A percentile compares a stretch with the other conserved stretches of the same genome.
Evolutionary conservation across 1,140 invertebrate species (phyloP).

Genomic region (Aphidius gifuensis): DNA sequence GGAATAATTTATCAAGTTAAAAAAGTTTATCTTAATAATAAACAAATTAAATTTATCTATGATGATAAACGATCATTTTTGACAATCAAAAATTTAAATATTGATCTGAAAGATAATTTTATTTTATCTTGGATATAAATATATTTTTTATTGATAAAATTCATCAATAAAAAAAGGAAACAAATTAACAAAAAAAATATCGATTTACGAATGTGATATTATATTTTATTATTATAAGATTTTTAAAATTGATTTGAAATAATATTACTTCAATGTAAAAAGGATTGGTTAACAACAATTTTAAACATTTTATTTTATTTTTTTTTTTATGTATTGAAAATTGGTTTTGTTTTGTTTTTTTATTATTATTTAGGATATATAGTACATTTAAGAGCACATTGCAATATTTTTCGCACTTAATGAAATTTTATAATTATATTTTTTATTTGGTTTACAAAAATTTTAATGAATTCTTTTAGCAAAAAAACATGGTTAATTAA

Average conservation of each 20-base stretch:
- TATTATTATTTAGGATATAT: no score
- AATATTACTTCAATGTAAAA: no score
- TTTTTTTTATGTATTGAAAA: no score
- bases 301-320: no score
- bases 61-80: constrained; percentile 23
- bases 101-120: background rate
- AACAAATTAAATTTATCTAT: constrained; percentile 33
- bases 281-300: no score
- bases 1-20: constrained; percentile 38
- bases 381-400: no score
- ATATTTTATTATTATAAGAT: constrained; percentile 13
- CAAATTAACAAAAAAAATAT: background rate
- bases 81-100: constrained; percentile 8
- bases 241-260: constrained; percentile 6
- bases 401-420: no score
- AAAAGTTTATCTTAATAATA: constrained; percentile 36
- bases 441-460: no score
- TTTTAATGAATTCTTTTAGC: no score
- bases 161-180: background rate
- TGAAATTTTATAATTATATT: no score
- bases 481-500: constrained; percentile 4
- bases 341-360: no score
- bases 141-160: background rate
- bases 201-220: background rate
- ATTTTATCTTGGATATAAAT: background rate